Conservation (phyloP, 2,888 invertebrate genomes). For the Drosophila emarginata region DNA sequence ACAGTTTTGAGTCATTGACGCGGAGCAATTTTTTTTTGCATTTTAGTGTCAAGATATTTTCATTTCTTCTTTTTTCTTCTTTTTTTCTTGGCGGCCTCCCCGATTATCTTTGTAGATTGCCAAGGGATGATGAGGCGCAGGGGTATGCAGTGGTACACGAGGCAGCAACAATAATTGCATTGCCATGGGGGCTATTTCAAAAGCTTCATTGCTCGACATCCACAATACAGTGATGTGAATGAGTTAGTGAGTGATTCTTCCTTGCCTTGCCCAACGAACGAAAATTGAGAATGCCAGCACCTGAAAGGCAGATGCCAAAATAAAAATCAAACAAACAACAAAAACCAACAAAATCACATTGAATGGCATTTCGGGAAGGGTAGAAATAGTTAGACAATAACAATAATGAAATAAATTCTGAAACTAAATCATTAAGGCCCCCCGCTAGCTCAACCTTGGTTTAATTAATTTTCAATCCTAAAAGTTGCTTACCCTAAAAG, state of each 20-base stretch:
- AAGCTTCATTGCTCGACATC: constrained; percentile 30
- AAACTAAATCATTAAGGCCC: neutral
- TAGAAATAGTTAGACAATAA: neutral
- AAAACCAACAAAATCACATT: neutral
- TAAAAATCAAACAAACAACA: constrained; percentile 16
- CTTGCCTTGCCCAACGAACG: constrained; percentile 20
- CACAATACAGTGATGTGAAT: constrained; percentile 21
- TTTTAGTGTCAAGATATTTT: constrained; percentile 75
- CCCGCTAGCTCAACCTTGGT: neutral
- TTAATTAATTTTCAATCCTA: neutral
- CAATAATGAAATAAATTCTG: neutral
- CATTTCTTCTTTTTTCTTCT: constrained; percentile 25
- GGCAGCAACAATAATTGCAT: constrained; percentile 77
- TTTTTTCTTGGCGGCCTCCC: constrained; percentile 36
- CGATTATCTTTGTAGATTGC: constrained; percentile 4
- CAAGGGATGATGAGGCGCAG: neutral
- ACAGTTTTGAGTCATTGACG: constrained; percentile 74
- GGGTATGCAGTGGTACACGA: constrained; percentile 34
- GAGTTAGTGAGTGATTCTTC: constrained; percentile 4
- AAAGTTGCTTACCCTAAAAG: too few species aligned
- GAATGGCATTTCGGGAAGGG: constrained; percentile 7
- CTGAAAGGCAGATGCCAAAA: constrained; percentile 32
- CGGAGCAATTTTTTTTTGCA: constrained; percentile 74
- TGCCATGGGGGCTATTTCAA: constrained; percentile 74
- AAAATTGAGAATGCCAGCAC: constrained; percentile 10